Evolutionary conservation across 1,140 invertebrate species (phyloP).

Genomic region (Saccostrea echinata): DNA sequence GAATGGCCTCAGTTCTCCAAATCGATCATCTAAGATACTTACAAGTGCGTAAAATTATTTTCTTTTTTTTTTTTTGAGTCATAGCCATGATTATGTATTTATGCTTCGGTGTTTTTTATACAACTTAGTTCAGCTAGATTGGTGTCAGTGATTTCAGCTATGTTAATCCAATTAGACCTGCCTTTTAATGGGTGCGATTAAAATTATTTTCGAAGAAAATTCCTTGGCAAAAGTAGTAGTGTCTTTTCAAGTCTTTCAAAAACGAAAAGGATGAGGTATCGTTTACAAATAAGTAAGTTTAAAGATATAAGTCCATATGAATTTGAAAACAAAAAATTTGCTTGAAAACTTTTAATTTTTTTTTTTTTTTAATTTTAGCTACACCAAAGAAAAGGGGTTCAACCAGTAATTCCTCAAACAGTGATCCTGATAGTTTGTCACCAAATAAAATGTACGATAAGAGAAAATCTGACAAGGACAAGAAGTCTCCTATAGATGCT

Average conservation of each 20-base stretch:
- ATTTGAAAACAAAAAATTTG: background rate
- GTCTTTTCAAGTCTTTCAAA: background rate
- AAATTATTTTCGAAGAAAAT: background rate
- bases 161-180: slow-evolving; percentile 40
- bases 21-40: slow-evolving; percentile 58
- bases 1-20: slow-evolving; percentile 58
- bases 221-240: background rate
- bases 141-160: slow-evolving; percentile 16
- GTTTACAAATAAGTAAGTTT: slow-evolving; percentile 16
- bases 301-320: background rate
- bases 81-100: slow-evolving; percentile 30
- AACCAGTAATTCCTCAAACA: slow-evolving; percentile 52
- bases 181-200: background rate
- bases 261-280: background rate
- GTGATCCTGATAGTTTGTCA: slow-evolving; percentile 51
- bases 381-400: slow-evolving; percentile 50
- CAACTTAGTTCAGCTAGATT: slow-evolving; percentile 8
- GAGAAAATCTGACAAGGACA: slow-evolving; percentile 49
- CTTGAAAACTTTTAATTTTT: background rate
- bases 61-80: background rate
- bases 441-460: slow-evolving; percentile 55
- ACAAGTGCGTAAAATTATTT: slow-evolving; percentile 45
- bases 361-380: slow-evolving; percentile 42
- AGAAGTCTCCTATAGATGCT: slow-evolving; percentile 39
- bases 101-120: slow-evolving; percentile 8